Evolutionary conservation across 2,888 invertebrate species (phyloP), one percentile per base, ranked within the genome.

Genomic region (Sepiola atlantica): DNA sequence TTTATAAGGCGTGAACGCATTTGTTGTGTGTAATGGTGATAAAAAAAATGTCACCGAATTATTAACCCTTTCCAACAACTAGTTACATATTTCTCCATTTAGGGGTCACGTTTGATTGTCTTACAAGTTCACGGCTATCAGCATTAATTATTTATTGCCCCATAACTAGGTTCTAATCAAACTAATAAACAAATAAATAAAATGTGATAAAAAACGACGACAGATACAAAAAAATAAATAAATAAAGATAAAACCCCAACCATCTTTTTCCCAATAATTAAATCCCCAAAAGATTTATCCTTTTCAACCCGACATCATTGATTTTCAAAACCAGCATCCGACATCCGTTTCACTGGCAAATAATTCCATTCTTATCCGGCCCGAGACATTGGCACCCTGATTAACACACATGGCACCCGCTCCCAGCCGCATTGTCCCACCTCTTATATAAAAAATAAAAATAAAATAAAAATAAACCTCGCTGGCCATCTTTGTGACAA

Each of bases 361-460:
- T 77, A 77, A 32, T 77, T n/a, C 77, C n/a, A n/a, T 32, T 77
- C n/a, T 77, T 77, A 77, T 77, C 77, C 77, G 77, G n/a, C n/a
- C 32, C 77, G n/a, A 77, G 77, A 77, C n/a, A 77, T 77, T 77
- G n/a, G 77, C n/a, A 77, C 77, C 77, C 77, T 77, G 77, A 77
- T 77, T 77, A 77, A n/a, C 77, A n/a, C 77, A 2, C 77, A 45
- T 18, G n/a, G n/a, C 77, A 77, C 77, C 77, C 77, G 77, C 77
- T 77, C n/a, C 77, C n/a, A 77, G 77, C 77, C 77, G 32, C 77
- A 77, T 77, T 77, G n/a, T 32, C 77, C 77, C 77, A 16, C n/a
- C 77, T 32, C n/a, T 16, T 32, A 45, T 57, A 6, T 1, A 57
- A 57, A 57, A 16, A n/a, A n/a, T n/a, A n/a, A n/a, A n/a, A n/a